Percentiles rank a stretch among this genome's conserved stretches.
Conservation (phyloP, 2,113 vertebrate genomes). For the Peucedramus taeniatus region DNA sequence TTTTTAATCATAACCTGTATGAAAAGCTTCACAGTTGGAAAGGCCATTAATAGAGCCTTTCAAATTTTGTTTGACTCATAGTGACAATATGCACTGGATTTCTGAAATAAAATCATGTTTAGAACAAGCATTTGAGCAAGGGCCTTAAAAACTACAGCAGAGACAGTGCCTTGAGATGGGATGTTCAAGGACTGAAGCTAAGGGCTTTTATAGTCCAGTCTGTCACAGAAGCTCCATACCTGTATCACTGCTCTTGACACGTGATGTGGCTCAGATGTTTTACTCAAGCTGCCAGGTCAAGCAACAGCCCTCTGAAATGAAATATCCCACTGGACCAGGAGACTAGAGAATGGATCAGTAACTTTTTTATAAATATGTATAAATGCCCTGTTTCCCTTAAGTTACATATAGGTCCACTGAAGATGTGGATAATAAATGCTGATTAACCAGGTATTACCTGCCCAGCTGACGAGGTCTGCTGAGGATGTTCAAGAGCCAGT, state of each 20-base stretch:
- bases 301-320: neutral
- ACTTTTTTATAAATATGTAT: neutral
- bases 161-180: neutral
- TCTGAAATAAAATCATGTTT: neutral
- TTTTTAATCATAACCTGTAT: neutral
- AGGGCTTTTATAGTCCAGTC: neutral
- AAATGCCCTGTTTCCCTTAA: neutral
- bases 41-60: neutral
- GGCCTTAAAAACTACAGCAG: neutral
- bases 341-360: neutral
- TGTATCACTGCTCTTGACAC: neutral
- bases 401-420: neutral
- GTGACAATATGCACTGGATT: neutral
- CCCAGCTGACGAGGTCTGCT: neutral
- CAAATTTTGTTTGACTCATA: neutral
- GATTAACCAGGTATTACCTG: neutral
- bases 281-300: neutral
- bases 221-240: neutral
- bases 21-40: neutral
- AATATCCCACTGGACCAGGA: neutral
- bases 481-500: neutral
- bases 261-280: neutral
- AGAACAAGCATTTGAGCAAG: neutral
- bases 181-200: neutral
- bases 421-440: neutral